Base-by-base conservation (phyloP, 2,113 vertebrate genomes). In the Hemibagrus wyckioides region DNA sequence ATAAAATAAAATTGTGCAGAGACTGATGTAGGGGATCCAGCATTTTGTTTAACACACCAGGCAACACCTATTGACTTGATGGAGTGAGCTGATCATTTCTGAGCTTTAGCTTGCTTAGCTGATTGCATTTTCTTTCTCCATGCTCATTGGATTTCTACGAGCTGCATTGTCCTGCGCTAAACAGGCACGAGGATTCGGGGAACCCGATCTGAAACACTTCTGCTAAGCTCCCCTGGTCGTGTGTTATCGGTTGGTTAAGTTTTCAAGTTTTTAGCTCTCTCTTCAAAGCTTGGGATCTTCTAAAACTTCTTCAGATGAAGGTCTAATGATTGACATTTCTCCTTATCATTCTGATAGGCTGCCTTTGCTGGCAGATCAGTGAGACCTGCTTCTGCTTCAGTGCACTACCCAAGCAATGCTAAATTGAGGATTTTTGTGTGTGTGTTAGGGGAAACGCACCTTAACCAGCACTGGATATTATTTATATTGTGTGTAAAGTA, bases 141-240 rank as follows among this genome's bases (percentile, higher is more conserved):
- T 77, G 85, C 95, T 96, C 95, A 95, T 97, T 94, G 65, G 93
- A 95, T 98, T 97, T 97, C 96, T 96, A 92, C 91, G 94, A 95
- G 90, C 92, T 90, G 94, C 92, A 95, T 97, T 97, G 96, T 98
- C 94, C 89, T 87, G 92, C 89, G 90, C 93, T 91, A 95, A 93
- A 93, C 91, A 94, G 94, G 94, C 95, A 95, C 94, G 95, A 95
- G 94, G 93, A 94, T 92, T 92, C 92, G 92, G 91, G n/a, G 87
- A 91, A 93, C 94, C 94, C 92, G 90, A 92, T 92, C 89, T 87
- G 90, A 94, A 91, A 90, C 90, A 82, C 67, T 63, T 80, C 54
- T 86, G 77, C 69, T 80, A 52, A 76, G 83, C 75, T 84, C 28
- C 54, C 83, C 76, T 86, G 80, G 69, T 82, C 76, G 80, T 83